A percentile compares a stretch with the other conserved stretches of the same genome.
Evolutionary conservation across 2,888 invertebrate species (phyloP).

Genomic region (Pardosa pseudoannulata): DNA sequence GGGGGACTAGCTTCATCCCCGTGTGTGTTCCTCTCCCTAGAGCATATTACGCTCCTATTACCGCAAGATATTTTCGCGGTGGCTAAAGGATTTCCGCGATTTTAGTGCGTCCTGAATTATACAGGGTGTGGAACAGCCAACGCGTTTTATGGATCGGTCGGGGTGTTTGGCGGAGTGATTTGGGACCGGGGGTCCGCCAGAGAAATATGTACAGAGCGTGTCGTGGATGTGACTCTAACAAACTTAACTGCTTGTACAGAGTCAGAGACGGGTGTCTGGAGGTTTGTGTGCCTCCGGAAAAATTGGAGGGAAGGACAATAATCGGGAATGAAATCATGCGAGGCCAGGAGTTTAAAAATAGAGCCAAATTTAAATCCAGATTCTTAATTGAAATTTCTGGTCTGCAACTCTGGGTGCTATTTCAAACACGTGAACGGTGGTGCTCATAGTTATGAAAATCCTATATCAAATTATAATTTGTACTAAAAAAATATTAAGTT

Average conservation of each 20-base stretch:
- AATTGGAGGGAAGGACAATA: not conserved
- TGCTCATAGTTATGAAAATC: too few relatives aligned
- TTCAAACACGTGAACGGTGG: too few relatives aligned
- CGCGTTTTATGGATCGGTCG: not conserved
- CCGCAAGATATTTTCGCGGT: slow-evolving; percentile 27
- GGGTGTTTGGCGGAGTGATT: slow-evolving; percentile 2
- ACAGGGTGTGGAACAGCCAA: slow-evolving; percentile 17
- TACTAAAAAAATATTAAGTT: too few relatives aligned
- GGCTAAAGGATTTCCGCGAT: slow-evolving; percentile 30
- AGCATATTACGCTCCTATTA: slow-evolving; percentile 18
- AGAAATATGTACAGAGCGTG: not conserved
- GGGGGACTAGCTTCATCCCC: not conserved
- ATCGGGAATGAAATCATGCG: not conserved
- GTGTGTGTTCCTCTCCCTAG: not conserved
- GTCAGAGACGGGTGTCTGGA: too few relatives aligned
- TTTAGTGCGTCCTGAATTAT: slow-evolving; percentile 39
- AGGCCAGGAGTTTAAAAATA: too few relatives aligned
- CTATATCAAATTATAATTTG: too few relatives aligned
- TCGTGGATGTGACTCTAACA: not conserved
- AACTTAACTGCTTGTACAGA: not conserved
- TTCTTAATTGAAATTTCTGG: too few relatives aligned
- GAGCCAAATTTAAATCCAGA: too few relatives aligned
- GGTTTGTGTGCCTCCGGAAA: not conserved
- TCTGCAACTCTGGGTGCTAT: too few relatives aligned
- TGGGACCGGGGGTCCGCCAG: not conserved